Percentiles rank a stretch among this genome's conserved stretches.
Conservation (phyloP, 2,113 vertebrate genomes). For the Nibea coibor region DNA sequence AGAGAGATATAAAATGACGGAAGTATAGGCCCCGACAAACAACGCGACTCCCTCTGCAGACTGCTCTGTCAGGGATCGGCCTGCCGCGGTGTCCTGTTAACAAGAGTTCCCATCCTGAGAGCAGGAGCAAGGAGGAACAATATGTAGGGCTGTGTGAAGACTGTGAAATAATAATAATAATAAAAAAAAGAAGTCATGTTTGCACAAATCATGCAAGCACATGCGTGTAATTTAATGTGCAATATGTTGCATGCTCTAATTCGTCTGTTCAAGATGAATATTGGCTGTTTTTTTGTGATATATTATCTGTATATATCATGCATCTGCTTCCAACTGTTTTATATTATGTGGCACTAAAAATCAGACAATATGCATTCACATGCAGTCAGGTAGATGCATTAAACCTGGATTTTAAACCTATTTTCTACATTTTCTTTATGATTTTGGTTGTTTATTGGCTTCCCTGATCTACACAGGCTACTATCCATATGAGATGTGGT, state of each 20-base stretch:
- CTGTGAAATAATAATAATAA: not conserved
- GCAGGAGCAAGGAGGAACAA: not conserved
- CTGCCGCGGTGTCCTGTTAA: conserved; percentile 10
- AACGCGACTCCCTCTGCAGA: conserved; percentile 58
- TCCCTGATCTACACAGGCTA: not conserved
- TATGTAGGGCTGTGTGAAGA: not conserved
- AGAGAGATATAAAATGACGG: conserved; percentile 61
- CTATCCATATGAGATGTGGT: not conserved
- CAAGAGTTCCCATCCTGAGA: conserved; percentile 1
- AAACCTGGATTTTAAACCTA: not conserved
- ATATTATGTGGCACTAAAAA: not conserved
- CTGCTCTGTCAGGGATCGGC: conserved; percentile 42
- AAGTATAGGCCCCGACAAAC: conserved; percentile 78
- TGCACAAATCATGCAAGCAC: not conserved
- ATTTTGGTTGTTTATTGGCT: not conserved
- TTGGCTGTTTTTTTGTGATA: not conserved
- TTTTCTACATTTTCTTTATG: not conserved
- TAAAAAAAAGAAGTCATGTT: not conserved
- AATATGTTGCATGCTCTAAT: not conserved
- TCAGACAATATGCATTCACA: not conserved
- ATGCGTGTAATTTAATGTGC: not conserved
- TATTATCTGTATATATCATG: not conserved
- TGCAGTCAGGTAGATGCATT: not conserved
- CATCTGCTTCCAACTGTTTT: not conserved
- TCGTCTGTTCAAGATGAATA: too few species aligned